These are phyloP conservation scores for Scaptomyza reducta DNA, from an alignment of 2,888 invertebrate genomes.

Conservation along the genomic window DNA sequence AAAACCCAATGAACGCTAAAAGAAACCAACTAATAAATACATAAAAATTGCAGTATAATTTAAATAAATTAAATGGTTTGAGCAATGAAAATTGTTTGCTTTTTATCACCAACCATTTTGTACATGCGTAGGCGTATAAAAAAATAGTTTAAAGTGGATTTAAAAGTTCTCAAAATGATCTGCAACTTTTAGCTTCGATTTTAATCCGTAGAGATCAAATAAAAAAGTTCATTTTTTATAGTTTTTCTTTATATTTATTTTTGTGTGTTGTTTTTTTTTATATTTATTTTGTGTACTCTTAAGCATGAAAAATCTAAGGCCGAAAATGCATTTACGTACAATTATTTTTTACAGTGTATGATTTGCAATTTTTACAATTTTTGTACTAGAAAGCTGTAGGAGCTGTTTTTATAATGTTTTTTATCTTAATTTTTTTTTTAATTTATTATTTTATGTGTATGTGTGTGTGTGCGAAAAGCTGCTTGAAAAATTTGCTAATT, in stretches of 20 bases:
- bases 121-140: conserved; percentile 2
- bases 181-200: neutral
- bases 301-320: conserved; percentile 74
- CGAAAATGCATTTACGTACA: conserved; percentile 72
- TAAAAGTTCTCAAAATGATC: neutral
- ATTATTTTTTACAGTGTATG: conserved; percentile 59
- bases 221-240: conserved; percentile 38
- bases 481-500: conserved; percentile 75
- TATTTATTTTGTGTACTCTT: conserved; percentile 59
- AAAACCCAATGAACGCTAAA: conserved; percentile 17
- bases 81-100: too few relatives aligned
- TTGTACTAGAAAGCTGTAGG: conserved; percentile 75
- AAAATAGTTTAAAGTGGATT: neutral
- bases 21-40: conserved; percentile 53
- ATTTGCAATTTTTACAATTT: conserved; percentile 43
- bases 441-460: conserved; percentile 10
- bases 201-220: neutral
- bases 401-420: conserved; percentile 5
- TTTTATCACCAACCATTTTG: conserved; percentile 2
- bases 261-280: conserved; percentile 42
- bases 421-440: neutral
- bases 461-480: conserved; percentile 57
- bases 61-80: conserved; percentile 10
- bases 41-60: conserved; percentile 62
- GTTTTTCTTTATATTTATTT: conserved; percentile 67